Percentiles rank a stretch among this genome's conserved stretches.
Evolutionary conservation across 2,113 vertebrate genomes (phyloP).

Genomic region (Cephalopholis sonnerati): DNA sequence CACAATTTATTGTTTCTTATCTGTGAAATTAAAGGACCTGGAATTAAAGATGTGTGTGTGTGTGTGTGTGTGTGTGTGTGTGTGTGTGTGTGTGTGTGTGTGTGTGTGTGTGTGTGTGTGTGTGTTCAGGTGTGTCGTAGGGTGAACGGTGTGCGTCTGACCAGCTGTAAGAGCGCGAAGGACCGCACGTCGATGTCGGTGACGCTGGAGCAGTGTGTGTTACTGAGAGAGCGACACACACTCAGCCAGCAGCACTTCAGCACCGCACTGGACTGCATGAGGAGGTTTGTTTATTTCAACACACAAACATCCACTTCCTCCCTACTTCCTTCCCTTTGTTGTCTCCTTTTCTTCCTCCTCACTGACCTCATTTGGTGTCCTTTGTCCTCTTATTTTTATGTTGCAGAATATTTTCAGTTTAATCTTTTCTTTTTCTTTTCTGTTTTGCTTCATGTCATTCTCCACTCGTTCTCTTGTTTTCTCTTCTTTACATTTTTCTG

Average conservation of each 20-base stretch:
- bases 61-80: neutral
- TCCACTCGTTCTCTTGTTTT: too few relatives aligned
- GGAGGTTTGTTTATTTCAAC: constrained; percentile 84
- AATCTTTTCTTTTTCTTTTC: too few relatives aligned
- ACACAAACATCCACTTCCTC: neutral
- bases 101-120: constrained; percentile 18
- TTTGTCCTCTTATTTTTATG: neutral
- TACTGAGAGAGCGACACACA: constrained; percentile 89
- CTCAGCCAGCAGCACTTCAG: constrained; percentile 89
- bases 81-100: neutral
- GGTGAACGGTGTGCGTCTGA: constrained; percentile 91
- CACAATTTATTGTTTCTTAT: too few relatives aligned
- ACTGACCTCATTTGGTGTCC: rapidly evolving
- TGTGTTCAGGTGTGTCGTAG: constrained; percentile 88
- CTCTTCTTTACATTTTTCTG: too few relatives aligned
- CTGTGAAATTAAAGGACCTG: too few relatives aligned
- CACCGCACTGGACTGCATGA: constrained; percentile 90
- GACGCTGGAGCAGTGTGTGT: constrained; percentile 91
- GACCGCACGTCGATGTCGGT: constrained; percentile 95
- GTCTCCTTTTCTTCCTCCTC: neutral
- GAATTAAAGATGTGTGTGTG: too few relatives aligned
- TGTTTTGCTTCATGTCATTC: too few relatives aligned
- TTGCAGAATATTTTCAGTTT: neutral
- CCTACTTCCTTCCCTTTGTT: too few relatives aligned
- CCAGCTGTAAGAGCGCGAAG: constrained; percentile 95